Conservation (phyloP, 2,113 vertebrate genomes). For the Eretmochelys imbricata region DNA sequence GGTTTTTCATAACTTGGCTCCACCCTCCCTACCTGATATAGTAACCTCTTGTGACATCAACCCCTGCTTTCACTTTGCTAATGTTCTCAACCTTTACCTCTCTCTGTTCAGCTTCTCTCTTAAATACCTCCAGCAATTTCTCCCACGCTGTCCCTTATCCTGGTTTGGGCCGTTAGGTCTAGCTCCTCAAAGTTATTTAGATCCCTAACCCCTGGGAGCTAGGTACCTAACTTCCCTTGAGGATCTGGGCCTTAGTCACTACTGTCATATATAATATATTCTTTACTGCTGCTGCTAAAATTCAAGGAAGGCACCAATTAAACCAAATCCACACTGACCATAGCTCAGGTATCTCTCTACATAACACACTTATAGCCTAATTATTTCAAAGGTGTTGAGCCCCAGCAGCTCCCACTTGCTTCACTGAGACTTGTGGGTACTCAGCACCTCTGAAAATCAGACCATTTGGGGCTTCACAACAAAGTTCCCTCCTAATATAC, state of each 20-base stretch:
- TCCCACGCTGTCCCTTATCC: background rate
- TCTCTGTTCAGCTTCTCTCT: background rate
- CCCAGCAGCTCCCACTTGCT: background rate
- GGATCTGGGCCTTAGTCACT: background rate
- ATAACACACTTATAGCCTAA: accelerated
- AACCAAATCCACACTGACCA: background rate
- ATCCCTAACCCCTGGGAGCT: too few relatives aligned
- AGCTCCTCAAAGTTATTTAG: background rate
- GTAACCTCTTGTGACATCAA: background rate
- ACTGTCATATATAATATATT: background rate
- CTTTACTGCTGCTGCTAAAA: background rate
- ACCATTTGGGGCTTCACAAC: background rate
- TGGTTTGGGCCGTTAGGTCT: background rate
- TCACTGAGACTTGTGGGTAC: background rate
- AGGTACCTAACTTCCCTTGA: background rate
- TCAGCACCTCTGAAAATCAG: background rate
- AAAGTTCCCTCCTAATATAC: background rate
- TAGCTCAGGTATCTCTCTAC: background rate
- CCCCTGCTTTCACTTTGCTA: background rate
- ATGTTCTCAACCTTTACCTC: background rate
- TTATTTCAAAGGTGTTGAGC: background rate
- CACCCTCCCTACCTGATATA: background rate
- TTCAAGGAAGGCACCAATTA: background rate
- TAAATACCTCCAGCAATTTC: background rate
- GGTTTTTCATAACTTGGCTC: background rate